Evolutionary conservation across 2,113 vertebrate species (phyloP).

Genomic region (Columbina picui): DNA sequence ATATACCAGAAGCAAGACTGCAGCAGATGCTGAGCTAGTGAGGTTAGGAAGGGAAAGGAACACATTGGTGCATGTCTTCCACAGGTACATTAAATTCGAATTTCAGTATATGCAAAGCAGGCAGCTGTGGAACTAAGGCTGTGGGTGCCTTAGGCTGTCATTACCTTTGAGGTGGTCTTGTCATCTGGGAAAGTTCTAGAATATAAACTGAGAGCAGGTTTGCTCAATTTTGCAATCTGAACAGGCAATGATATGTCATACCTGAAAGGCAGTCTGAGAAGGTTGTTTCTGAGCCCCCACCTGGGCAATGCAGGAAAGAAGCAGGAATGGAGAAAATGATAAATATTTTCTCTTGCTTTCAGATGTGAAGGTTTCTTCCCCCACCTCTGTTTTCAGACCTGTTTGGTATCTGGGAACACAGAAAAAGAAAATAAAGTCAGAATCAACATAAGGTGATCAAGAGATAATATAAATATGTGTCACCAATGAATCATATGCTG

Average conservation of each 20-base stretch:
- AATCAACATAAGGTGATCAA: not conserved
- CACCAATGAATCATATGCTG: not conserved
- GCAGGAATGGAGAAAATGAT: not conserved
- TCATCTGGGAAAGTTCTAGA: not conserved
- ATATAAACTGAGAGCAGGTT: not conserved
- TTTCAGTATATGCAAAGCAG: not conserved
- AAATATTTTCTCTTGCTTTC: not conserved
- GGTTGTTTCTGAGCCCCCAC: not conserved
- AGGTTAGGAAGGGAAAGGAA: not conserved
- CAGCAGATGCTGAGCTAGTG: not conserved
- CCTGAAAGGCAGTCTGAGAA: not conserved
- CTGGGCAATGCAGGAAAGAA: not conserved
- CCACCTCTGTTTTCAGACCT: not conserved
- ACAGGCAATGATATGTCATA: not conserved
- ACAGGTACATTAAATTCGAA: not conserved
- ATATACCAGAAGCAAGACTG: not conserved
- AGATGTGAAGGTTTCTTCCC: not conserved
- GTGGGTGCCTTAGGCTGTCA: not conserved
- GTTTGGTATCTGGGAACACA: not conserved
- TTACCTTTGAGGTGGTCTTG: not conserved
- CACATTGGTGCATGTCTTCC: not conserved
- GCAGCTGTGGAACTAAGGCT: not conserved
- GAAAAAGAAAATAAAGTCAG: not conserved
- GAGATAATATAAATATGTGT: not conserved
- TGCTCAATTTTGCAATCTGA: not conserved